Conservation (phyloP, 2,888 invertebrate species). For the Penaeus monodon region DNA sequence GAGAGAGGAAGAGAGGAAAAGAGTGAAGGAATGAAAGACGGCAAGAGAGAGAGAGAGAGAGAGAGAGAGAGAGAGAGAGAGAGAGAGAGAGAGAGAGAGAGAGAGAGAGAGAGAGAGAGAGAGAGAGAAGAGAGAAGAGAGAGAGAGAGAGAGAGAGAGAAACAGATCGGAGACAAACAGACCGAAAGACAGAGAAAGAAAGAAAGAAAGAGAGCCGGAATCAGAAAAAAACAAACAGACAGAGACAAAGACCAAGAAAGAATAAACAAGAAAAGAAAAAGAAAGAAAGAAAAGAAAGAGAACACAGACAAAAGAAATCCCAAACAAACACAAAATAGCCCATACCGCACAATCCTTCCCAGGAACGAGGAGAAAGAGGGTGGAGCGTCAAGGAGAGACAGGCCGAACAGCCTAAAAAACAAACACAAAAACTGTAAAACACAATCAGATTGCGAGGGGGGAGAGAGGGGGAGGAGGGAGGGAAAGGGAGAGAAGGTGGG, state of each 20-base stretch:
- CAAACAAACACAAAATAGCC: too few relatives aligned
- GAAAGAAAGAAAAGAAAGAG: background rate
- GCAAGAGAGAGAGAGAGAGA: background rate
- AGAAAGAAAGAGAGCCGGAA: background rate
- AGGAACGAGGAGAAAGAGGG: background rate
- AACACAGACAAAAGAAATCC: background rate
- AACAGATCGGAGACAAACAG: background rate
- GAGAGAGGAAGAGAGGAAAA: too few relatives aligned
- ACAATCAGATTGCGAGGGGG: too few relatives aligned
- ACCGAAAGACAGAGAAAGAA: background rate
- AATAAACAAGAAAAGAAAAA: background rate
- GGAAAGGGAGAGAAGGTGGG: background rate
- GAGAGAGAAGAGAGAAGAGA: background rate
- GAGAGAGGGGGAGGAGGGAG: background rate
- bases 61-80: slow-evolving; percentile 7
- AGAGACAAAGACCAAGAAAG: background rate
- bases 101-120: background rate
- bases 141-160: background rate
- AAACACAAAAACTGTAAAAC: too few relatives aligned
- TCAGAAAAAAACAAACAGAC: background rate
- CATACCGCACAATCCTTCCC: too few relatives aligned
- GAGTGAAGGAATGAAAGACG: too few relatives aligned
- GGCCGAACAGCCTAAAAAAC: too few relatives aligned
- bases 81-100: slow-evolving; percentile 14
- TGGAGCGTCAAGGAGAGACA: background rate